Evolutionary conservation across 2,888 invertebrate species (phyloP), one percentile per base, ranked within the genome.

Genomic region (Tromatobia lineatoria): DNA sequence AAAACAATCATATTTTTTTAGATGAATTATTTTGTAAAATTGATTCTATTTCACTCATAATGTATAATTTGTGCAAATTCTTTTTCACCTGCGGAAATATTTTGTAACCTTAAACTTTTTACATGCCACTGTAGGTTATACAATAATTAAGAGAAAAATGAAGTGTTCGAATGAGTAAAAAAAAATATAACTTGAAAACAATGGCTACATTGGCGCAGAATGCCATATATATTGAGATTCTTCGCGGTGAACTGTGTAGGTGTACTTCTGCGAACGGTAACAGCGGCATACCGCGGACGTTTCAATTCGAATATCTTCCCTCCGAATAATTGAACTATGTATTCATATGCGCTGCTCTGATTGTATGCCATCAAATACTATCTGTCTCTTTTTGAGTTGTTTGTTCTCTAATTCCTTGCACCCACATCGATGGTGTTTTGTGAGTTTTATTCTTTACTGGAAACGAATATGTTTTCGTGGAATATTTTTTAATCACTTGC

Each of bases 261-360:
- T 52, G 64, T 34, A 3, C 52, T 8, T 15, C n/a, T n/a, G 50
- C 34, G 13, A 23, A 42, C 67, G 11, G 34, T 13, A 45, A 74
- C 47, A 57, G 42, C 57, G 57, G 45, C 25, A 50, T 45, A 18
- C 45, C 57, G 29, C 80, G 67, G 47, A 50, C 80, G 80, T 74
- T 74, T 69, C 69, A 61, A 74, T 80, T 80, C 38, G 69, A 67
- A 80, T 74, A 45, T 75, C 69, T 42, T 38, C 20, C 69, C 47
- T n/a, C 57, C 42, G 20, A 59, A 47, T 57, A 73, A 67, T 59
- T 54, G 57, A 38, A 80, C 52, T 11, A 25, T 57, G 29, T 38
- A 13, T 29, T 73, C 52, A 25, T 73, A 47, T 25, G 8, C 20
- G 29, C 29, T 57, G 50, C 25, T 57, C 42, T 23, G 11, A 23